Evolutionary conservation across 1,140 invertebrate genomes (phyloP), one percentile per base, ranked within the genome.

Genomic region (Monomorium pharaonis): DNA sequence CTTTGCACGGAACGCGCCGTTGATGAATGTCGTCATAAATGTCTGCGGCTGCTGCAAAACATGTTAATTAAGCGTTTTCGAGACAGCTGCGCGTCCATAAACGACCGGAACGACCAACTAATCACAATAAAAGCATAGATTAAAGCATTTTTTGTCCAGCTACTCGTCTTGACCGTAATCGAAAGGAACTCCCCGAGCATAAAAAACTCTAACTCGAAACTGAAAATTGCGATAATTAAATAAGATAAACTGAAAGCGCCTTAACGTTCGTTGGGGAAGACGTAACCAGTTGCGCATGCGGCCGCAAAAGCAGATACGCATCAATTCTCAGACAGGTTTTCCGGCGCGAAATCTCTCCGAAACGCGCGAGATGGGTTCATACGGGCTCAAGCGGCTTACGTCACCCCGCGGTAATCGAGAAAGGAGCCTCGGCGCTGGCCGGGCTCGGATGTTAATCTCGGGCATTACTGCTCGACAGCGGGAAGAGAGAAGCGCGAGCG

Each of bases 351-450:
- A 70, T 80, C 47, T 67, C 44, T 30, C 33, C n/a, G 33, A 9
- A 44, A 47, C 37, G 12, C 6, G 56, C 24, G 30, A 65, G 42
- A 77, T 65, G 65, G 27, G 21, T 69, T 63, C 21, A 12, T 30
- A n/a, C n/a, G 1, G 16, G 24, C 16, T 51, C 44, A 27, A 30
- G 27, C 42, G 51, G 49, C 76, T 80, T 83, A 74, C 78, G 9
- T 83, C 78, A 83, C 21, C 12, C 24, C 60, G 27, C 27, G 14
- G 78, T 70, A 83, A 83, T 83, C 44, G 58, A 83, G 78, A 74
- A 44, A 70, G n/a, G n/a, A n/a, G n/a, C n/a, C 63, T 42, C 30
- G n/a, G 16, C n/a, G n/a, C n/a, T n/a, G n/a, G n/a, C n/a, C n/a
- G n/a, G 7, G 33, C 58, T 67, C 9, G 14, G 69, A 83, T 74